Percentiles rank a stretch among this genome's conserved stretches.
Conservation (phyloP, 2,113 vertebrate species). For the Eulacestoma nigropectus region DNA sequence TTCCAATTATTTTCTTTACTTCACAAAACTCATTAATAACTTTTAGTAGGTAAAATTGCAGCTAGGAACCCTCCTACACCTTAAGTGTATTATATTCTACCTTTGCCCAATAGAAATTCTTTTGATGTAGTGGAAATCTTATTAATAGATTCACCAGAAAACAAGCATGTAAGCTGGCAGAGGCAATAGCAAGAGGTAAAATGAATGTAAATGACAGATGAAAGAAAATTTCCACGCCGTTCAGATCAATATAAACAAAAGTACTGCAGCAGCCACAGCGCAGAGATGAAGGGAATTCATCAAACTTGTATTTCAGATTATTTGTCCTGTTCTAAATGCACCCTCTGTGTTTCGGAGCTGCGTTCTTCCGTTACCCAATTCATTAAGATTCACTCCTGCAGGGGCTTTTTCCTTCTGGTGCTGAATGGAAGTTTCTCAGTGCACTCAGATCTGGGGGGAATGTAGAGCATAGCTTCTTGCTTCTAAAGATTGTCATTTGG, state of each 20-base stretch:
- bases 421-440: not conserved
- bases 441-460: not conserved
- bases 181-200: conserved; percentile 49
- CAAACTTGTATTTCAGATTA: conserved; percentile 23
- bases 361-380: conserved; percentile 26
- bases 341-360: not conserved
- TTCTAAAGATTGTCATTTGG: conserved; percentile 12
- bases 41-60: conserved; percentile 38
- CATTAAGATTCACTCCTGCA: conserved; percentile 48
- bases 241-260: conserved; percentile 55
- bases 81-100: not conserved
- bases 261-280: conserved; percentile 13
- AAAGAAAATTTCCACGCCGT: conserved; percentile 32
- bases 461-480: not conserved
- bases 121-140: conserved; percentile 48
- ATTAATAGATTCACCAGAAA: conserved; percentile 55
- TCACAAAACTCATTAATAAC: conserved; percentile 43
- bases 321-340: conserved; percentile 35
- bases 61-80: not conserved
- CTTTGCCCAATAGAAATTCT: conserved; percentile 19
- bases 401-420: not conserved
- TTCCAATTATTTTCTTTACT: not conserved
- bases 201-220: conserved; percentile 61
- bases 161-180: conserved; percentile 45
- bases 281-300: conserved; percentile 25